These are phyloP conservation scores for Prolemur simus DNA, from an alignment of 2,113 vertebrate genomes.

Conservation along the genomic window DNA sequence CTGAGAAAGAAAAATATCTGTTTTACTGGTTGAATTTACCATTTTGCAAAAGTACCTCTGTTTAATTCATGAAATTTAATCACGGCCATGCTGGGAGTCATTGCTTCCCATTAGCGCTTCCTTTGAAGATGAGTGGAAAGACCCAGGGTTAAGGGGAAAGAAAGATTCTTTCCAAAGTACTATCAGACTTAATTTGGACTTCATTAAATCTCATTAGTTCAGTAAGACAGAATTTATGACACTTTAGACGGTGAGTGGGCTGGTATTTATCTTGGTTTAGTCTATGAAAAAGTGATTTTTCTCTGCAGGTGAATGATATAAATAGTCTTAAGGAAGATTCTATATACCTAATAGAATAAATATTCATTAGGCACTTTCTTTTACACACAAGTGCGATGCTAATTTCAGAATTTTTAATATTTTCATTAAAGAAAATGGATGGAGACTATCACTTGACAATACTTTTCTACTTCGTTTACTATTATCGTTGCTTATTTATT, in stretches of 20 bases:
- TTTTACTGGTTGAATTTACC: slow-evolving; percentile 68
- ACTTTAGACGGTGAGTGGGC: slow-evolving; percentile 47
- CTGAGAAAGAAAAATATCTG: slow-evolving; percentile 66
- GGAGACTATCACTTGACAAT: neutral
- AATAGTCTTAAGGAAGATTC: slow-evolving; percentile 38
- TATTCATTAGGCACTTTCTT: slow-evolving; percentile 55
- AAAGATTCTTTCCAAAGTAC: slow-evolving; percentile 62
- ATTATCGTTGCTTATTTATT: neutral
- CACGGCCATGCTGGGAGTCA: slow-evolving; percentile 64
- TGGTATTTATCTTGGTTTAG: slow-evolving; percentile 63
- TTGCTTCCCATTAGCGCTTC: slow-evolving; percentile 69
- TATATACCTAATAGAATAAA: slow-evolving; percentile 41
- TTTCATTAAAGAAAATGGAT: slow-evolving; percentile 40
- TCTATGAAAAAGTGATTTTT: slow-evolving; percentile 68
- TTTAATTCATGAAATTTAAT: slow-evolving; percentile 79
- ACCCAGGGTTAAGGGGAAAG: slow-evolving; percentile 58
- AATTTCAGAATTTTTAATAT: slow-evolving; percentile 19
- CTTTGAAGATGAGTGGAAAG: slow-evolving; percentile 67
- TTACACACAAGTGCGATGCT: neutral
- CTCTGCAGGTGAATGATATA: slow-evolving; percentile 60
- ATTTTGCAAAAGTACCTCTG: slow-evolving; percentile 67
- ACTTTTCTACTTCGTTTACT: neutral
- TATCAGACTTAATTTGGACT: slow-evolving; percentile 65
- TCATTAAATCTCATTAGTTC: slow-evolving; percentile 74
- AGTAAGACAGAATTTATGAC: slow-evolving; percentile 70